phyloP scores from a whole-genome alignment of 1,140 invertebrate genomes.

The Gryllus bimaculatus region DNA sequence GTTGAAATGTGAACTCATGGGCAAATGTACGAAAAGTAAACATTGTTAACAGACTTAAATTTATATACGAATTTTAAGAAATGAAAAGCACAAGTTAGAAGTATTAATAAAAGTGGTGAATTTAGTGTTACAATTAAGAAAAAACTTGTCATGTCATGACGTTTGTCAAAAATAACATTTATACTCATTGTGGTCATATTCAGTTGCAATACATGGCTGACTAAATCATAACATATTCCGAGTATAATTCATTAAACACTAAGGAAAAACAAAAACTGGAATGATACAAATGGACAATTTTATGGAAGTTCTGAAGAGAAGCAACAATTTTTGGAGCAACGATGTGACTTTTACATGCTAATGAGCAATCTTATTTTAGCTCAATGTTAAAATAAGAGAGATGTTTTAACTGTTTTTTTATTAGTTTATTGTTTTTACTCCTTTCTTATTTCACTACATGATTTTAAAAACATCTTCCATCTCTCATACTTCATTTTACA shows the following conservation, averaged over 20 bases:
- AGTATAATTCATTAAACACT: background rate
- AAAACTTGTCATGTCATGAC: background rate
- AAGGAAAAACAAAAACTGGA: background rate
- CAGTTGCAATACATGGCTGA: no score
- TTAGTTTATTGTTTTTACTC: no score
- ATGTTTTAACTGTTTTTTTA: no score
- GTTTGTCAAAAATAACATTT: background rate
- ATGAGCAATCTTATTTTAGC: no score
- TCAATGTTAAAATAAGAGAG: no score
- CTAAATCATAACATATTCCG: background rate
- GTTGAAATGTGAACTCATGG: background rate
- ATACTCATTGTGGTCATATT: no score
- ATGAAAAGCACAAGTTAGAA: conserved; percentile 1
- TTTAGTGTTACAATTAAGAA: background rate
- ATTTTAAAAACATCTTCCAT: no score
- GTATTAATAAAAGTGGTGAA: background rate
- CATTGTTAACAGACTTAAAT: background rate
- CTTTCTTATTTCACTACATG: no score
- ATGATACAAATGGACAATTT: background rate
- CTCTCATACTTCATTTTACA: no score
- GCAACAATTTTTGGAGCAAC: background rate
- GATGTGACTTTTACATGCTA: background rate
- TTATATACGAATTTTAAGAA: background rate
- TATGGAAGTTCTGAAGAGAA: background rate
- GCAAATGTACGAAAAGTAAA: background rate